Conservation (phyloP, 2,888 invertebrate species). For the Luffia ferchaultella region DNA sequence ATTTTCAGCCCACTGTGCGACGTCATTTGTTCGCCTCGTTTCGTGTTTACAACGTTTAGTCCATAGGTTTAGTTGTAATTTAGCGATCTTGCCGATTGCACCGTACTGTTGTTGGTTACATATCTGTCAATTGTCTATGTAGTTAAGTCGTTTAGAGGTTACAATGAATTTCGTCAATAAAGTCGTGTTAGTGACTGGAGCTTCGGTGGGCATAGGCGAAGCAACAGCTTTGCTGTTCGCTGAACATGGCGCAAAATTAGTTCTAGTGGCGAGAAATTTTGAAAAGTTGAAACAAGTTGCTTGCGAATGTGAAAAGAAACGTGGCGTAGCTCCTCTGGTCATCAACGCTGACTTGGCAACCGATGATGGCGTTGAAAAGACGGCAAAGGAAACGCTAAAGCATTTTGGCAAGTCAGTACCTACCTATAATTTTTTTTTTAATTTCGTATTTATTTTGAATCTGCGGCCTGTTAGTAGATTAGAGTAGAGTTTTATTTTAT, state of each 20-base stretch:
- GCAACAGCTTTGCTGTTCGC: background rate
- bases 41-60: no score
- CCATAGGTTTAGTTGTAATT: no score
- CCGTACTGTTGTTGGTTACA: no score
- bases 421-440: background rate
- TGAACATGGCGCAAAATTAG: background rate
- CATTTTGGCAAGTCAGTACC: slow-evolving; percentile 25
- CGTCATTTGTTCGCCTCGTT: no score
- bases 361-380: slow-evolving; percentile 26
- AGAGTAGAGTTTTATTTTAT: no score
- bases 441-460: no score
- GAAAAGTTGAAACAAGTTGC: background rate
- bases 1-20: no score
- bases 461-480: no score
- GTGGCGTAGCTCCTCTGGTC: slow-evolving; percentile 20
- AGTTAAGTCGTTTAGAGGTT: no score
- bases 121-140: no score
- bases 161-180: background rate
- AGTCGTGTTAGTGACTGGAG: background rate
- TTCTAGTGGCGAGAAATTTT: background rate
- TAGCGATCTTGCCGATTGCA: no score
- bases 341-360: slow-evolving; percentile 28
- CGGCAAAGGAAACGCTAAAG: slow-evolving; percentile 22
- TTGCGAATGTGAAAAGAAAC: slow-evolving; percentile 18
- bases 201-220: background rate